These are phyloP conservation scores for Sweltsa coloradensis DNA, from an alignment of 1,140 invertebrate genomes.

Conservation along the genomic window DNA sequence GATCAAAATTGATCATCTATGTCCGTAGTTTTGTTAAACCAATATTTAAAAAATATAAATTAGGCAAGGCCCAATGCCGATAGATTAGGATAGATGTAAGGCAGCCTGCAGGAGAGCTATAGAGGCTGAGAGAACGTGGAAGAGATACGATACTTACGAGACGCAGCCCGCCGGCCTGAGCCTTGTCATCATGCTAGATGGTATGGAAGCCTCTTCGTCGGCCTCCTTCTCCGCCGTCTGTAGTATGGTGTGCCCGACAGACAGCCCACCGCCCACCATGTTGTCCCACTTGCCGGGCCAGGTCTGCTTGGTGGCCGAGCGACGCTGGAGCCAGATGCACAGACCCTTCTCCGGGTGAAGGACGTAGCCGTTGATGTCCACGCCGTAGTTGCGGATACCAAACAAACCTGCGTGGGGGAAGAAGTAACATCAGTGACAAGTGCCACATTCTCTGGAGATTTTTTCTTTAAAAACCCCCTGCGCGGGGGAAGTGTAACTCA, in stretches of 20 bases:
- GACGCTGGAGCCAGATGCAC: constrained; percentile 85
- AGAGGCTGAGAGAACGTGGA: too few species aligned
- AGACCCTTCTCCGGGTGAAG: constrained; percentile 69
- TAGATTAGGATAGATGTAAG: too few species aligned
- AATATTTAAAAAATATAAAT: too few species aligned
- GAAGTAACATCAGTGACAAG: constrained; percentile 1
- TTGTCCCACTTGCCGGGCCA: constrained; percentile 94
- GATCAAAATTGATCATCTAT: too few species aligned
- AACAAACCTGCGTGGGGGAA: constrained; percentile 52
- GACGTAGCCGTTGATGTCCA: constrained; percentile 89
- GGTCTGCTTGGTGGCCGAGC: constrained; percentile 82
- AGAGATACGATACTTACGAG: constrained; percentile 52
- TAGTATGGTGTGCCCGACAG: constrained; percentile 71
- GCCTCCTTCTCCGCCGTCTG: constrained; percentile 89
- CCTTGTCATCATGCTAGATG: constrained; percentile 55
- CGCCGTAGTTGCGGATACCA: constrained; percentile 86
- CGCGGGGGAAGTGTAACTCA: too few species aligned
- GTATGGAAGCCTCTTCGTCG: constrained; percentile 83
- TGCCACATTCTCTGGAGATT: too few species aligned
- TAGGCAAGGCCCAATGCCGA: too few species aligned
- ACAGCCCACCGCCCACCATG: constrained; percentile 84
- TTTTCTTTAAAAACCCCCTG: too few species aligned
- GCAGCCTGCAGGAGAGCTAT: neutral
- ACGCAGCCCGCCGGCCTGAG: constrained; percentile 70
- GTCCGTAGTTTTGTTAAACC: too few species aligned